Evolutionary conservation across 1,140 invertebrate species (phyloP), one percentile per base, ranked within the genome.

Genomic region (Drosophila lacteicornis): DNA sequence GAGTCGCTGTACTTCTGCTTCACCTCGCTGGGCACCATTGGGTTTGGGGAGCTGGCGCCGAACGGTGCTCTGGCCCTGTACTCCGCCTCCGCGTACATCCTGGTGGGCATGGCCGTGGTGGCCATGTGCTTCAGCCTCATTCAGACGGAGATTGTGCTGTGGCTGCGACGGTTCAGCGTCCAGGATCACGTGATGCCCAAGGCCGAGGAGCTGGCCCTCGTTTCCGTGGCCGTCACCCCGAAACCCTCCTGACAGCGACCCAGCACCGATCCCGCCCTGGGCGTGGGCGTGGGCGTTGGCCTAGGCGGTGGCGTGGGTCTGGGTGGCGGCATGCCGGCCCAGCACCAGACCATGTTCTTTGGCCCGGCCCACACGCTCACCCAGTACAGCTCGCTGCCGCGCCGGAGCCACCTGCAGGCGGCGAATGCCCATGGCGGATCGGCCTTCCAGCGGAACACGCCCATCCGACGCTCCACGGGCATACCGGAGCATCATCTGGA

Each of bases 81-180:
- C 56, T 96, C 96, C 15, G 95, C 94, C 87, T 95, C 94, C 80
- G 95, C 95, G 51, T 99, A 99, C 92, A 97, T 99, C 50, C 94
- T 99, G 30, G 95, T 99, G 46, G 98, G 98, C 17, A 97, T 99
- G 95, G 97, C 98, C 6, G 94, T 99, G 58, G 96, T 99, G 67
- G 98, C 98, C 17, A 99, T 99, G 97, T 98, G 98, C 93, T 99
- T 99, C 93, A 98, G 98, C 92, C 94, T 99, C 49, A 97, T 99
- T 69, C 98, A 99, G 93, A 98, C 98, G 83, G 97, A 99, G 93
- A 96, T 98, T 79, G 95, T 97, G 65, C 92, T 94, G 62, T 94
- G 95, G 82, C 93, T 96, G 84, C 94, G 95, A 66, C 94, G 94
- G 62, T 94, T 95, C 81, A 94, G 94, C 80, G 91, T 92, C 2